A percentile compares a stretch with the other conserved stretches of the same genome.
Evolutionary conservation across 1,140 invertebrate species (phyloP).

Genomic region (Eupeodes corollae): DNA sequence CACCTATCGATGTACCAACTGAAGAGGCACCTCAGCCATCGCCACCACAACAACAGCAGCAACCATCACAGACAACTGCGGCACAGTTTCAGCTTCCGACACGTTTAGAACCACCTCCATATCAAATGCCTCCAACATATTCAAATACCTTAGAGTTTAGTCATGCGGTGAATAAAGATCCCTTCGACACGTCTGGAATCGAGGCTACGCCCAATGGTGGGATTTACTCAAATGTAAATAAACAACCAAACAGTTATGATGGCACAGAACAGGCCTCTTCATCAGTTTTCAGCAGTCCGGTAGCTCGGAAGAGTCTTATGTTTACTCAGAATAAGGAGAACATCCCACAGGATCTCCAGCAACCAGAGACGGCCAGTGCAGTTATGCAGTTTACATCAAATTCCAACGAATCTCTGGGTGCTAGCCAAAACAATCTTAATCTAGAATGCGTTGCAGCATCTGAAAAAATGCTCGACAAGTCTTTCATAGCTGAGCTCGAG

Average conservation of each 20-base stretch:
- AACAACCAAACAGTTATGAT: constrained; percentile 1
- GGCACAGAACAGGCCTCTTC: background rate
- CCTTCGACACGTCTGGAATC: constrained; percentile 47
- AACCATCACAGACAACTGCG: constrained; percentile 13
- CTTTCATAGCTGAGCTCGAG: constrained; percentile 49
- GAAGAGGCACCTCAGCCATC: constrained; percentile 15
- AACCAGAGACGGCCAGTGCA: constrained; percentile 7
- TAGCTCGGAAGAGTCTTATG: constrained; percentile 20
- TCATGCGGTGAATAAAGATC: constrained; percentile 34
- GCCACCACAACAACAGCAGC: constrained; percentile 19
- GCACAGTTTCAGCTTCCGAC: constrained; percentile 18
- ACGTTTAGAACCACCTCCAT: constrained; percentile 37
- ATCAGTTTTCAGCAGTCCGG: constrained; percentile 16
- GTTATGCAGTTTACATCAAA: constrained; percentile 15
- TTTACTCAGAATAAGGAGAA: constrained; percentile 24
- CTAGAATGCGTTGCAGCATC: constrained; percentile 13
- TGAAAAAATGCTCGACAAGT: constrained; percentile 37
- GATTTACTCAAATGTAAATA: constrained; percentile 20
- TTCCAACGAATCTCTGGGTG: constrained; percentile 1
- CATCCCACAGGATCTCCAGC: constrained; percentile 12
- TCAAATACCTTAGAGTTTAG: constrained; percentile 37
- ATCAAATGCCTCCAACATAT: constrained; percentile 41
- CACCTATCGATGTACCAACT: constrained; percentile 59
- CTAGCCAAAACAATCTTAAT: constrained; percentile 19
- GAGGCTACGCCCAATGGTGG: background rate